Base-by-base conservation (phyloP, 92 coral and sea anemone species). In the Ricordea florida region DNA sequence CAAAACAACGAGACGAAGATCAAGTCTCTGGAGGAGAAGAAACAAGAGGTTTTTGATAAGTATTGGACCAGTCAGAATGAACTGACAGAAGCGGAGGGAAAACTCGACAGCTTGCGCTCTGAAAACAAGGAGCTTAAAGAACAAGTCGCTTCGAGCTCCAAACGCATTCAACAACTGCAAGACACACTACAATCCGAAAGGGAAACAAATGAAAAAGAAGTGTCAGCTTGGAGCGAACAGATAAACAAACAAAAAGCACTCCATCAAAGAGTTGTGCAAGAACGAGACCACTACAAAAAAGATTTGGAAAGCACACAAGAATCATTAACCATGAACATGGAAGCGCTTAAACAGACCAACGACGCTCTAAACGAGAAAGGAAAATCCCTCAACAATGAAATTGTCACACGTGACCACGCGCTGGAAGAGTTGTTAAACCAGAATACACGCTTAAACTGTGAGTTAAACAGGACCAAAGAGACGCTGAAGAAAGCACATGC, bases 51-150 rank as follows among this genome's bases (percentile, higher is more conserved):
- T 1, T 52, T 87, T 23, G 83, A 84, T 10, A 91, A 91, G 60
- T 91, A 83, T 76, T 91, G 97, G 97, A 68, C 63, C 1, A 59
- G 77, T 21, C 93, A 87, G 44, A 84, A 87, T 31, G 81, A 83
- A 38, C 67, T 91, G 17, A 64, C 85, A 0, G 97, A 87, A 9
- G 87, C 90, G 0, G 88, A 91, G 70, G 76, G 87, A 31, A 49
- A 53, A 2, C 83, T 85, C 10, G 85, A 87, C 45, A 83, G 78
- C 42, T 62, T 91, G 29, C 61, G 72, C 20, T 23, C 88, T 1
- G 97, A 87, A 37, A 72, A 59, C 15, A 91, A 80, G 52, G 93
- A 83, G 3, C 45, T 87, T 0, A 75, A 74, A 45, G 77, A 71
- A 3, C 81, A 85, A 52, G 21, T 46, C 35, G 81, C 84, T 4